A percentile compares a stretch with the other conserved stretches of the same genome.
Conservation (phyloP, 2,797 vertebrate species). For the Emydoidea blandingii region DNA sequence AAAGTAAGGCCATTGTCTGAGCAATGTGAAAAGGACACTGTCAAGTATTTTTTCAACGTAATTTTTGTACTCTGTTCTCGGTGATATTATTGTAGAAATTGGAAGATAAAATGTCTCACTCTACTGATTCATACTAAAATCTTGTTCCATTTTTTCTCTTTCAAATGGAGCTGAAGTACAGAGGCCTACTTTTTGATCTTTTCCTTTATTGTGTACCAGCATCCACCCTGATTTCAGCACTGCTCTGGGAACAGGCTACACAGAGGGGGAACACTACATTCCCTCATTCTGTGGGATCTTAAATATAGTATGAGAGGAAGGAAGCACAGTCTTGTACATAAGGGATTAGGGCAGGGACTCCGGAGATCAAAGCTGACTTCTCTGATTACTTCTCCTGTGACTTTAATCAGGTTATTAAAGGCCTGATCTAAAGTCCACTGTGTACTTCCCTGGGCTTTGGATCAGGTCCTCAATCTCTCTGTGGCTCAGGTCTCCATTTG, state of each 20-base stretch:
- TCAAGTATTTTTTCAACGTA: background rate
- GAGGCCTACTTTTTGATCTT: background rate
- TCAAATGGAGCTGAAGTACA: background rate
- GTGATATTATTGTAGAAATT: background rate
- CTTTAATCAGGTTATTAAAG: background rate
- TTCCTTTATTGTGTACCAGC: background rate
- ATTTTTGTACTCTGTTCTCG: background rate
- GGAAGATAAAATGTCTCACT: fast-evolving
- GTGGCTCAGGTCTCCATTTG: background rate
- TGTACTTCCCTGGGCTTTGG: background rate
- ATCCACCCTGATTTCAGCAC: fast-evolving
- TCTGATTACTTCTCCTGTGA: background rate
- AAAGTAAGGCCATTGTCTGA: conserved; percentile 16
- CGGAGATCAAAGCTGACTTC: background rate
- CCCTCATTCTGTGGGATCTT: background rate
- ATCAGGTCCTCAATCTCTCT: background rate
- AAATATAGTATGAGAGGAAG: background rate
- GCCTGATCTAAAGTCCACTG: background rate
- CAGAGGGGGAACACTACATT: background rate
- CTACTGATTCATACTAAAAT: fast-evolving
- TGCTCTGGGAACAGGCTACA: background rate
- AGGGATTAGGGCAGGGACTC: background rate
- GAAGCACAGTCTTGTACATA: background rate
- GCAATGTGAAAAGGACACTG: conserved; percentile 66
- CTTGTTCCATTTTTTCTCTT: fast-evolving